Evolutionary conservation across 1,140 invertebrate species (phyloP).

Genomic region (Brachystomella parvula): DNA sequence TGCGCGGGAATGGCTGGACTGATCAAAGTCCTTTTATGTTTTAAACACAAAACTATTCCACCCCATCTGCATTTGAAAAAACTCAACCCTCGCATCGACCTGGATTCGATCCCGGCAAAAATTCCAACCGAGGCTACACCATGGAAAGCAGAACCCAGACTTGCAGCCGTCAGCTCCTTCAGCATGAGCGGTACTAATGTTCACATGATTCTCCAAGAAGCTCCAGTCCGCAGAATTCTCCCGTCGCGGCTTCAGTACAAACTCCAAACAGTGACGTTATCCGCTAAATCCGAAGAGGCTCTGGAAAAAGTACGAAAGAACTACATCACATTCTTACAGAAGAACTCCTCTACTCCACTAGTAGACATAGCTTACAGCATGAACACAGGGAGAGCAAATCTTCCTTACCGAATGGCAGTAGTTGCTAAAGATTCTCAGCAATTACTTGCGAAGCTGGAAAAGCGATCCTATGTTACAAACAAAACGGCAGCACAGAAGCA

Average conservation of each 20-base stretch:
- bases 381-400: slow-evolving; percentile 20
- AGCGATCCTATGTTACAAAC: not conserved
- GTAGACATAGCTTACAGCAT: slow-evolving; percentile 8
- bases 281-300: slow-evolving; percentile 20
- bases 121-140: slow-evolving; percentile 8
- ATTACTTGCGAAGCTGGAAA: not conserved
- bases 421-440: slow-evolving; percentile 3
- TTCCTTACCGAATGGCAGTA: slow-evolving; percentile 1
- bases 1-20: slow-evolving; percentile 38
- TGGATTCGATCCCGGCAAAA: slow-evolving; percentile 15
- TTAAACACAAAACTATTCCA: slow-evolving; percentile 20
- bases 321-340: slow-evolving; percentile 4
- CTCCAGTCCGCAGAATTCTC: not conserved
- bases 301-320: slow-evolving; percentile 10
- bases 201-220: slow-evolving; percentile 25
- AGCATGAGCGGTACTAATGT: slow-evolving; percentile 26
- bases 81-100: slow-evolving; percentile 16
- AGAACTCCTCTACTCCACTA: not conserved
- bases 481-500: not conserved
- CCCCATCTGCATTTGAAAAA: slow-evolving; percentile 10
- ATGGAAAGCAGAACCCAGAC: slow-evolving; percentile 4
- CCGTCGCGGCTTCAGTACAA: not conserved
- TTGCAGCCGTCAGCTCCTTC: slow-evolving; percentile 25
- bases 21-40: slow-evolving; percentile 13
- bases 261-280: slow-evolving; percentile 9